A percentile compares a stretch with the other conserved stretches of the same genome.
phyloP scores from a whole-genome alignment of 1,140 invertebrate genomes.

The Agrypnia vestita region DNA sequence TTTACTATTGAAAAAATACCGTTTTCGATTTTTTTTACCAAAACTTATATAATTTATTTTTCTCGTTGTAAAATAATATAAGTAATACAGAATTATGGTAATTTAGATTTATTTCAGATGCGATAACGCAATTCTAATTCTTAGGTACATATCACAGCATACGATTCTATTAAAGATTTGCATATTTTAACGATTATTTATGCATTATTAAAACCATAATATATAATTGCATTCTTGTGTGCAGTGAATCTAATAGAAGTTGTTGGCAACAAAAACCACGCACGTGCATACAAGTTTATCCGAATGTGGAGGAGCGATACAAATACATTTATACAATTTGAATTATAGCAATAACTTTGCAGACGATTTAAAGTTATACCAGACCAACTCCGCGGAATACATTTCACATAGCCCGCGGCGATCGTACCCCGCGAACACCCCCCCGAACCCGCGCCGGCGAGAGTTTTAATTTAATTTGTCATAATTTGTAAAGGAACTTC shows the following conservation, averaged over 20 bases:
- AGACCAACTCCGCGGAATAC: conserved; percentile 26
- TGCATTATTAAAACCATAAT: too few species aligned
- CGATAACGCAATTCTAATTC: conserved; percentile 10
- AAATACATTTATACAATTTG: conserved; percentile 59
- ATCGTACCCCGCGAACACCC: not conserved
- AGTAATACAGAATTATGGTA: too few species aligned
- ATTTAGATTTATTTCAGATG: not conserved
- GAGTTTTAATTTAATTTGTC: conserved; percentile 53
- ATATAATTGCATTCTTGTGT: not conserved
- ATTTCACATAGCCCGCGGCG: conserved; percentile 38
- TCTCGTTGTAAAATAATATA: too few species aligned
- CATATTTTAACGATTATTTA: too few species aligned
- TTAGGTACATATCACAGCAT: too few species aligned
- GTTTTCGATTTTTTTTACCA: too few species aligned
- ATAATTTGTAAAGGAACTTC: conserved; percentile 49
- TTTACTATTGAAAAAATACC: too few species aligned
- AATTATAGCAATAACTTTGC: conserved; percentile 58
- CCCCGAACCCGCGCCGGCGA: not conserved
- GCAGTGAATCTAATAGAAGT: not conserved
- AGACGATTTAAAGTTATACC: conserved; percentile 60
- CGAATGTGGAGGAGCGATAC: conserved; percentile 35
- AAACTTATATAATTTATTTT: too few species aligned
- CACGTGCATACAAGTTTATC: conserved; percentile 19
- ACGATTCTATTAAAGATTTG: too few species aligned
- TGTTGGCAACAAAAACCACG: conserved; percentile 21